A percentile compares a stretch with the other conserved stretches of the same genome.
phyloP scores from a whole-genome alignment of 2,888 invertebrate species.

The Nemapogon koenigi region DNA sequence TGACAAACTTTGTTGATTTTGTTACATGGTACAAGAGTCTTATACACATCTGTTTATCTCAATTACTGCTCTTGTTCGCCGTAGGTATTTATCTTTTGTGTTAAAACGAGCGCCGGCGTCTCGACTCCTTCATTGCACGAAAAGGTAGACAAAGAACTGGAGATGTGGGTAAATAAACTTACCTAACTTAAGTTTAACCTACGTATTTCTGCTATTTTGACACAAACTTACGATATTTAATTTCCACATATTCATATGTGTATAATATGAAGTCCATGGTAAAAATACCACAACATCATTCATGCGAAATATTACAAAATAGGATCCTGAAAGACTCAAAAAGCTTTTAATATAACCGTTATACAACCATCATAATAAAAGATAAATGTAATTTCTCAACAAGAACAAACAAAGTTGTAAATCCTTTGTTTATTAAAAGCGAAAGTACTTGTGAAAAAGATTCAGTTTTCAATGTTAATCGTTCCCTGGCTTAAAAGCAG shows the following conservation, averaged over 20 bases:
- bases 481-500: slow-evolving; percentile 6
- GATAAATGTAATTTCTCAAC: slow-evolving; percentile 9
- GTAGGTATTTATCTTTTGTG: slow-evolving; percentile 53
- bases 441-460: slow-evolving; percentile 3
- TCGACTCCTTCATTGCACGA: slow-evolving; percentile 20
- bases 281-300: too few relatives aligned
- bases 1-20: slow-evolving; percentile 41
- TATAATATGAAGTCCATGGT: too few relatives aligned
- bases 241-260: too few relatives aligned
- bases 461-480: slow-evolving; percentile 3
- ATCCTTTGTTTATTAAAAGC: slow-evolving; percentile 1
- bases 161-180: slow-evolving; percentile 45
- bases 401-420: slow-evolving; percentile 1
- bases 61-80: slow-evolving; percentile 50
- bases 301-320: too few relatives aligned
- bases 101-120: slow-evolving; percentile 31
- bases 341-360: too few relatives aligned
- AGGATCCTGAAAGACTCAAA: too few relatives aligned
- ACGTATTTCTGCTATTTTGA: slow-evolving; percentile 44
- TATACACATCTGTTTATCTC: slow-evolving; percentile 53
- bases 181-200: slow-evolving; percentile 40
- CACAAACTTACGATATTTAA: slow-evolving; percentile 35
- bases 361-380: too few relatives aligned
- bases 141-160: slow-evolving; percentile 47
- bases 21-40: slow-evolving; percentile 38